These are phyloP conservation scores for Psittacula cyanocephala DNA, from an alignment of 2,113 vertebrate genomes.

Conservation along the genomic window DNA sequence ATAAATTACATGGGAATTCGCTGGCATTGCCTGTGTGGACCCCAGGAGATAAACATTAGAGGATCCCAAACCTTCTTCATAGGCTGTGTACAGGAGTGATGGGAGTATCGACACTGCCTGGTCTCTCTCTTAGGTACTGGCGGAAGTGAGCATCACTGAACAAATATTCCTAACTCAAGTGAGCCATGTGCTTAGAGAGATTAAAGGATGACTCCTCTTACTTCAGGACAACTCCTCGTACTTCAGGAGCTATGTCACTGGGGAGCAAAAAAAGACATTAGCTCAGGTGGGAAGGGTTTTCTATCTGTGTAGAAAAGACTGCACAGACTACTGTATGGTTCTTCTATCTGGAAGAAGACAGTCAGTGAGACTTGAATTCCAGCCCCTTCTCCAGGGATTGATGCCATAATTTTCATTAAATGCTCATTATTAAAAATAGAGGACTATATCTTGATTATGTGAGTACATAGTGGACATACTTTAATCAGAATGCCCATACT, in stretches of 20 bases:
- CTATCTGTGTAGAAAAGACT: background rate
- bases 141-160: background rate
- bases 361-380: background rate
- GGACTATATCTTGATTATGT: background rate
- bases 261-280: background rate
- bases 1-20: background rate
- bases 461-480: background rate
- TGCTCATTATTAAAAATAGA: background rate
- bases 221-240: background rate
- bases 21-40: background rate
- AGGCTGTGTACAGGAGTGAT: background rate
- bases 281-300: background rate
- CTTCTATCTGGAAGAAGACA: background rate
- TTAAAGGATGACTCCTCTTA: background rate
- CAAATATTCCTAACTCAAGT: background rate
- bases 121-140: rapidly evolving
- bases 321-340: background rate
- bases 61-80: background rate
- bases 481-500: background rate
- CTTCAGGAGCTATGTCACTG: background rate
- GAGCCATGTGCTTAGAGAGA: background rate
- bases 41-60: rapidly evolving
- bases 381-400: background rate
- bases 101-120: rapidly evolving
- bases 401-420: background rate